Conservation (phyloP, 2,797 vertebrate genomes). For the Acanthurus leucopareius region DNA sequence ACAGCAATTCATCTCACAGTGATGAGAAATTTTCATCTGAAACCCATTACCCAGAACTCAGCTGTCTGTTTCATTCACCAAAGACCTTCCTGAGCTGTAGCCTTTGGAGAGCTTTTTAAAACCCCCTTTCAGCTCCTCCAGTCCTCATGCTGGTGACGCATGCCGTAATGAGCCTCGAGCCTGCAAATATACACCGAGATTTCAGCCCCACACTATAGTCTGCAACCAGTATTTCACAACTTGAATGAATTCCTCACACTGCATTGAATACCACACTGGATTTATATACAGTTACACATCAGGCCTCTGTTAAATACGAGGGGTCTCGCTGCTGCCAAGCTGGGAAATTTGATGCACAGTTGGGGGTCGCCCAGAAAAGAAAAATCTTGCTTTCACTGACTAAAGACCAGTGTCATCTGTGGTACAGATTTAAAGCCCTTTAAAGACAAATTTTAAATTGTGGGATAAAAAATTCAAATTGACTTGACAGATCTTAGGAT, state of each 20-base stretch:
- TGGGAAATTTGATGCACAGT: conserved; percentile 25
- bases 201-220: conserved; percentile 18
- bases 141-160: conserved; percentile 19
- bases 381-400: neutral
- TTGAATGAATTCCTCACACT: conserved; percentile 25
- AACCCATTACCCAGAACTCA: conserved; percentile 37
- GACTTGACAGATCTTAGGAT: neutral
- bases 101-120: conserved; percentile 32
- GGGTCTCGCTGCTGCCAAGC: conserved; percentile 11
- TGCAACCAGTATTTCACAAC: neutral
- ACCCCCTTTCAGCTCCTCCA: conserved; percentile 14
- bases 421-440: neutral
- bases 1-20: conserved; percentile 24
- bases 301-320: neutral
- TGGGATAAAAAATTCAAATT: neutral
- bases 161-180: conserved; percentile 32
- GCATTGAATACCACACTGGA: conserved; percentile 17
- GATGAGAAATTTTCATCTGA: conserved; percentile 47
- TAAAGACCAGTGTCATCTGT: neutral
- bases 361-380: neutral
- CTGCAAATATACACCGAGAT: conserved; percentile 29
- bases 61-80: conserved; percentile 49
- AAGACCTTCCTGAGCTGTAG: conserved; percentile 32
- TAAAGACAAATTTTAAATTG: neutral
- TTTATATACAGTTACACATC: conserved; percentile 23